Conservation (phyloP, 2,113 vertebrate genomes). For the Xiphophorus hellerii region DNA sequence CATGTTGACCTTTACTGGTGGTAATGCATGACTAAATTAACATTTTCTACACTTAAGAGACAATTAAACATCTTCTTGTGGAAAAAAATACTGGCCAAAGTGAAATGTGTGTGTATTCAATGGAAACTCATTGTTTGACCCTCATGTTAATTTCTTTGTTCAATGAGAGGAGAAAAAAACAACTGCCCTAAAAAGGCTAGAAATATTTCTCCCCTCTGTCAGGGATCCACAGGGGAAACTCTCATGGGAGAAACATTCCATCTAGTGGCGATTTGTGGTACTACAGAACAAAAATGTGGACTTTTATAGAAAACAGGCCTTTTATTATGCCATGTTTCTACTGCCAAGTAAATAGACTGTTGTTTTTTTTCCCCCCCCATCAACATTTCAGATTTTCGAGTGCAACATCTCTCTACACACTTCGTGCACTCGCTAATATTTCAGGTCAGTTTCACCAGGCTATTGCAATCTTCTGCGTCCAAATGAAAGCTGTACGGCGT, state of each 20-base stretch:
- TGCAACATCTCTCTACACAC: not conserved
- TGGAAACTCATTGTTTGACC: not conserved
- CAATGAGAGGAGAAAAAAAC: no score
- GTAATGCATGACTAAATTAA: not conserved
- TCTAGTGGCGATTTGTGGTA: conserved; percentile 65
- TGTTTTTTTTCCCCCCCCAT: not conserved
- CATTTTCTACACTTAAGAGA: not conserved
- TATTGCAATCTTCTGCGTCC: conserved; percentile 1
- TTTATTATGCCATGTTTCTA: not conserved
- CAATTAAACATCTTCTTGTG: not conserved
- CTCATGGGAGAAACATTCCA: conserved; percentile 73
- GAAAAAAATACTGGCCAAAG: not conserved
- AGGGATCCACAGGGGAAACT: conserved; percentile 21
- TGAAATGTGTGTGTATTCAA: not conserved
- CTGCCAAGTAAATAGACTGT: not conserved
- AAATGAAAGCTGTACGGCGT: conserved; percentile 25
- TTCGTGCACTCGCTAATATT: not conserved
- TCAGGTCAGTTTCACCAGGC: not conserved
- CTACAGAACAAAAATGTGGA: conserved; percentile 15
- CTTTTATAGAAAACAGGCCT: not conserved
- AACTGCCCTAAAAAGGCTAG: not conserved
- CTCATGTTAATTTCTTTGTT: not conserved
- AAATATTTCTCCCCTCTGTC: conserved; percentile 46
- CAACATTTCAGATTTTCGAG: not conserved
- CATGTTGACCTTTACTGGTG: not conserved